Evolutionary conservation across 92 coral and sea anemone genomes (phyloP), one percentile per base, ranked within the genome.

Genomic region (Isaurus tuberculatus): DNA sequence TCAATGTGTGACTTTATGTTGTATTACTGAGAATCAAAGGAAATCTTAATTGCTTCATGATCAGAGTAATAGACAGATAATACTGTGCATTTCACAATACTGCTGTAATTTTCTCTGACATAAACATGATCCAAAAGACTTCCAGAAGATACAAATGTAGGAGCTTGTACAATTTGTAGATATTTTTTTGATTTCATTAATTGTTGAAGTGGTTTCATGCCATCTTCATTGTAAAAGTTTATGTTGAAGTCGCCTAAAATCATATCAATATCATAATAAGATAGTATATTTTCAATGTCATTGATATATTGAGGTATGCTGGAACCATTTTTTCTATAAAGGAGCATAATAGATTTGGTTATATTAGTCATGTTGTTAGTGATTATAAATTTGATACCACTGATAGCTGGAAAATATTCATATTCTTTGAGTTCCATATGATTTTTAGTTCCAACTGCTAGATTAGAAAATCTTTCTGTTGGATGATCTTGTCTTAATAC

Each of bases 401-500:
- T 87, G n/a, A 87, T 65, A 17, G 74, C 4, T 57, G 87, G 87
- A 80, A 71, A 83, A 73, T 87, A 87, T 70, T 81, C 77, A 55
- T 82, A 53, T 81, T 80, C 83, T 60, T 14, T 57, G 55, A 87
- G 30, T 73, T 72, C 83, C 28, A 82, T 83, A 73, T 81, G 63
- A 58, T 60, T 30, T 87, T 65, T 71, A 28, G 83, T 51, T 64
- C 83, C 81, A 34, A 87, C 33, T 75, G 90, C 90, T 73, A 87
- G 48, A 73, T 87, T 87, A 60, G 77, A 87, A 67, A 53, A 87
- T 60, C 68, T 81, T 28, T 87, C 90, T 46, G 82, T 64, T 32
- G 57, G 48, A 80, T 86, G 90, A 78, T 87, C 87, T 87, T 87
- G 87, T 44, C 90, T 87, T 25, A 40, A 28, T 36, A 87, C 68